Conservation (phyloP, 1,140 invertebrate genomes). For the Cephus cinctus region DNA sequence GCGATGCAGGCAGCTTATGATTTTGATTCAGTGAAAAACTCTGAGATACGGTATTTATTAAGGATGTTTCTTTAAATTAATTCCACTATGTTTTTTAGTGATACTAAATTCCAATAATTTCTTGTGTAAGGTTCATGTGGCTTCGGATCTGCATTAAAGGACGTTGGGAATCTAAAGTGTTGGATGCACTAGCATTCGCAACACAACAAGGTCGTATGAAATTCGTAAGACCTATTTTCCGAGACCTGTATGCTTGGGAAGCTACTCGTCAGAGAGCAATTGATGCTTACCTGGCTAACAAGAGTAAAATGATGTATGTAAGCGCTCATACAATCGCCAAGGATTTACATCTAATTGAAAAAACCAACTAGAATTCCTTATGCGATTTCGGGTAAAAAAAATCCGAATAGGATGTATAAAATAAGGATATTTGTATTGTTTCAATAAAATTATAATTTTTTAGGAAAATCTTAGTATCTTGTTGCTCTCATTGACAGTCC, state of each 20-base stretch:
- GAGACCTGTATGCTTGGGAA: slow-evolving; percentile 81
- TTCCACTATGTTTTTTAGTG: slow-evolving; percentile 3
- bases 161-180: slow-evolving; percentile 66
- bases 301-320: slow-evolving; percentile 81
- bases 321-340: slow-evolving; percentile 71
- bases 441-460: no score
- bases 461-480: no score
- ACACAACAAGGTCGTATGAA: slow-evolving; percentile 88
- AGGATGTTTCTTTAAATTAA: slow-evolving; percentile 10
- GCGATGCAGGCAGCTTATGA: slow-evolving; percentile 69
- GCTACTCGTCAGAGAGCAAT: slow-evolving; percentile 67
- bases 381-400: no score
- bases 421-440: no score
- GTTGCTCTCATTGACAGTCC: no score
- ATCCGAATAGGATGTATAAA: no score
- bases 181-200: slow-evolving; percentile 71
- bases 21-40: slow-evolving; percentile 68
- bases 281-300: slow-evolving; percentile 70
- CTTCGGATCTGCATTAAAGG: slow-evolving; percentile 75
- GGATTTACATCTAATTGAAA: slow-evolving; percentile 66
- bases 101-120: slow-evolving; percentile 13
- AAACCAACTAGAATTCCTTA: no score
- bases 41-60: slow-evolving; percentile 67
- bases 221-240: slow-evolving; percentile 83
- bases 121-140: slow-evolving; percentile 68